phyloP scores from a whole-genome alignment of 2,797 vertebrate genomes.

The Oceanodroma leucorhoa region DNA sequence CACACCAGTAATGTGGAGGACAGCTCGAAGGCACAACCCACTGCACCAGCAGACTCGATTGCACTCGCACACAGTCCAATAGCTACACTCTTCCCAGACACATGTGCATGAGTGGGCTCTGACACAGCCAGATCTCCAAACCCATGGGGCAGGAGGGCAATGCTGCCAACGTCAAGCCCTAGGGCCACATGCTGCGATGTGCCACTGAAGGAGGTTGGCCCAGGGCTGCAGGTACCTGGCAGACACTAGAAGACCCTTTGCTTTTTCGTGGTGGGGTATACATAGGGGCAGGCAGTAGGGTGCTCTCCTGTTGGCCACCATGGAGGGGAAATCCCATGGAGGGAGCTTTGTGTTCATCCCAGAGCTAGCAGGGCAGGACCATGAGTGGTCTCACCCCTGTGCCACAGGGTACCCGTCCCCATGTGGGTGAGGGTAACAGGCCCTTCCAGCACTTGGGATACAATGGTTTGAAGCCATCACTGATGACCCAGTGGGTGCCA shows the following conservation, averaged over 20 bases:
- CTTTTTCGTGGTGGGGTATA: not conserved
- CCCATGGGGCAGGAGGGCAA: not conserved
- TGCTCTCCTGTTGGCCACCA: not conserved
- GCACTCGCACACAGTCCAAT: rapidly evolving
- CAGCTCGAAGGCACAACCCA: not conserved
- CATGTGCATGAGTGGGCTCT: rapidly evolving
- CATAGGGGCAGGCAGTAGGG: not conserved
- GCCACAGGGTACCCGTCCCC: rapidly evolving
- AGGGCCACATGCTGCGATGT: not conserved
- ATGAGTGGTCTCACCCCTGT: rapidly evolving
- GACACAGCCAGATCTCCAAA: not conserved
- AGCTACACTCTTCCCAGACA: not conserved
- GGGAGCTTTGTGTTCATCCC: not conserved
- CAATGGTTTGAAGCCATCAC: rapidly evolving
- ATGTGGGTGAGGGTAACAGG: rapidly evolving
- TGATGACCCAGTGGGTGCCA: not conserved
- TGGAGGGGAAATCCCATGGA: not conserved
- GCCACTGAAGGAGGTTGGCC: no score
- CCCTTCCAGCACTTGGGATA: not conserved
- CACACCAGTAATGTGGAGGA: rapidly evolving
- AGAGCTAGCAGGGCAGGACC: not conserved
- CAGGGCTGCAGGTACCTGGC: not conserved
- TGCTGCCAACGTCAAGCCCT: no score
- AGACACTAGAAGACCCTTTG: not conserved
- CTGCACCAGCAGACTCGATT: rapidly evolving